Conservation (phyloP, 2,797 vertebrate species). For the Rhinophrynus dorsalis region DNA sequence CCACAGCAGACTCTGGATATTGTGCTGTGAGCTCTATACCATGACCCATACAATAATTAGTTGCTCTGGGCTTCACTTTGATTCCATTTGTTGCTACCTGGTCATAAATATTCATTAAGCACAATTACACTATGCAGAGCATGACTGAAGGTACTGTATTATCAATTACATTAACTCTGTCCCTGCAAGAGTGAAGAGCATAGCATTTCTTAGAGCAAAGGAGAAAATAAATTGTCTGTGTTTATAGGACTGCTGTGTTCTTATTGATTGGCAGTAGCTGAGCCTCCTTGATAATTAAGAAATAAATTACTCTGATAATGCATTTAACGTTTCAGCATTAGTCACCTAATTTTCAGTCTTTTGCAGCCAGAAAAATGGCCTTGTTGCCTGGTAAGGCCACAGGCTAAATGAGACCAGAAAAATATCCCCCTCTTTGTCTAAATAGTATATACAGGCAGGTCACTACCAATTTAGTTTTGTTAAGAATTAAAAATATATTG, state of each 20-base stretch:
- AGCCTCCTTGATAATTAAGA: too few relatives aligned
- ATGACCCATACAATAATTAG: slow-evolving; percentile 37
- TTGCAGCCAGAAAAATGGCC: neutral
- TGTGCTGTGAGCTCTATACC: slow-evolving; percentile 4
- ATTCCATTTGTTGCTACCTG: slow-evolving; percentile 17
- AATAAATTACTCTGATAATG: slow-evolving; percentile 6
- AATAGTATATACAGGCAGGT: too few relatives aligned
- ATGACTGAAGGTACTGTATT: neutral
- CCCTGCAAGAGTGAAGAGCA: neutral
- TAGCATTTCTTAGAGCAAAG: too few relatives aligned
- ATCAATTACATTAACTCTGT: neutral
- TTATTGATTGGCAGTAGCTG: too few relatives aligned
- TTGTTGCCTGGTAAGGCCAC: too few relatives aligned
- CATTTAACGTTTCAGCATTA: neutral
- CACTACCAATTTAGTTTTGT: too few relatives aligned
- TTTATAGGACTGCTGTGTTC: too few relatives aligned
- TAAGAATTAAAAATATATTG: too few relatives aligned
- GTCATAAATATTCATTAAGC: slow-evolving; percentile 33
- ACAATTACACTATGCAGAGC: slow-evolving; percentile 10
- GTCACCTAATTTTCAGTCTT: neutral
- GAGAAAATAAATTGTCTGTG: too few relatives aligned
- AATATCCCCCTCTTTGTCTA: too few relatives aligned
- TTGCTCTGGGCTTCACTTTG: slow-evolving; percentile 16
- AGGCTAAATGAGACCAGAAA: too few relatives aligned
- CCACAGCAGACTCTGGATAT: slow-evolving; percentile 22